These are phyloP conservation scores for Polyommatus iphigenia DNA, from an alignment of 2,888 invertebrate genomes.

Conservation along the genomic window DNA sequence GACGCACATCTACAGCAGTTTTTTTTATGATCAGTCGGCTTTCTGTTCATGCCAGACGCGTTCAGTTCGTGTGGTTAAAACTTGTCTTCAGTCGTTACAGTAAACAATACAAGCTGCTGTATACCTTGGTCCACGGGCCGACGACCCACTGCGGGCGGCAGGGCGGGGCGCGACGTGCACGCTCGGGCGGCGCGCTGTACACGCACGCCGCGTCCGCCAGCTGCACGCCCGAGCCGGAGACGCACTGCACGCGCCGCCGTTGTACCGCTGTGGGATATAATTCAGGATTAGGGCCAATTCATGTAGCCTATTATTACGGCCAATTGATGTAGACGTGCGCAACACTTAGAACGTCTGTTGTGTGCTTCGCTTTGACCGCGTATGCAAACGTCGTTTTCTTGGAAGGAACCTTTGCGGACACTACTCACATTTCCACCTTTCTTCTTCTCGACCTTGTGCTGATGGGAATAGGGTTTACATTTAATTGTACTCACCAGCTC, in stretches of 20 bases:
- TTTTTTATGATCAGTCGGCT: too few relatives aligned
- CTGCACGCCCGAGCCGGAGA: slow-evolving; percentile 69
- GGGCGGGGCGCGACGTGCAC: slow-evolving; percentile 90
- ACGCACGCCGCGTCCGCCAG: slow-evolving; percentile 82
- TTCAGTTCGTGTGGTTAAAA: too few relatives aligned
- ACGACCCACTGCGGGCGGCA: slow-evolving; percentile 95
- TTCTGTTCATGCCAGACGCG: too few relatives aligned
- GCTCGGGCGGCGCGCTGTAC: slow-evolving; percentile 85
- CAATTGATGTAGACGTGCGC: too few relatives aligned
- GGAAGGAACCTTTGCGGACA: too few relatives aligned
- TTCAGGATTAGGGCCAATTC: not conserved
- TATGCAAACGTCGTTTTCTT: too few relatives aligned
- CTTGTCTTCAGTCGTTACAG: too few relatives aligned
- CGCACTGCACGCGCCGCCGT: slow-evolving; percentile 68
- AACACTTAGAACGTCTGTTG: too few relatives aligned
- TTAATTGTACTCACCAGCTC: slow-evolving; percentile 58
- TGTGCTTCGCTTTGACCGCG: too few relatives aligned
- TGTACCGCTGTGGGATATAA: slow-evolving; percentile 53
- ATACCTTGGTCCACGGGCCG: slow-evolving; percentile 95
- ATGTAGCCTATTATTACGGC: not conserved
- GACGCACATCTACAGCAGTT: too few relatives aligned
- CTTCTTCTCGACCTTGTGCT: slow-evolving; percentile 57
- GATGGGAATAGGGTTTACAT: slow-evolving; percentile 45
- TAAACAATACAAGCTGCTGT: too few relatives aligned
- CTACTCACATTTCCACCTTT: too few relatives aligned